Percentiles rank a stretch among this genome's conserved stretches.
These are phyloP conservation scores for Rotaria sp. DNA, from an alignment of 2,888 invertebrate genomes.

Conservation along the genomic window DNA sequence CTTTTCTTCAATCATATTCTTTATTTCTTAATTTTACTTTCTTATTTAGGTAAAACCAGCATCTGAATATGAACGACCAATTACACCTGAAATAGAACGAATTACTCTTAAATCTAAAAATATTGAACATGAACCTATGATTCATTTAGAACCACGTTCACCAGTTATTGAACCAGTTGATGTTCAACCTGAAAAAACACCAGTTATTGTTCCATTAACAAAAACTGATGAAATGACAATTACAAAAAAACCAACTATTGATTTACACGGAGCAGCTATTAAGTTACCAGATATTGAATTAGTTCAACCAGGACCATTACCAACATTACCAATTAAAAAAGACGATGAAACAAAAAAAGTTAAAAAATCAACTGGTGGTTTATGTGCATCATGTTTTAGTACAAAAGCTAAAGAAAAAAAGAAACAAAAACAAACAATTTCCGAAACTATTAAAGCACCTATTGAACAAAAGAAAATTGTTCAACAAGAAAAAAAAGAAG, in stretches of 20 bases:
- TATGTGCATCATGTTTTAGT: slow-evolving; percentile 24
- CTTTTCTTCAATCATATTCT: no score
- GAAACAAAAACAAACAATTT: not conserved
- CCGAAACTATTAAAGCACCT: not conserved
- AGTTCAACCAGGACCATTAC: not conserved
- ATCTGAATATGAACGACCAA: not conserved
- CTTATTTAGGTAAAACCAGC: not conserved
- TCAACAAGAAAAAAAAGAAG: not conserved
- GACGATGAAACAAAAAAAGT: not conserved
- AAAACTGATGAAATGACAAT: not conserved
- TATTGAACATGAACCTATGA: not conserved
- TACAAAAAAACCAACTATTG: not conserved
- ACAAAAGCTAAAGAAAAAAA: not conserved
- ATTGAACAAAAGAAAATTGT: not conserved
- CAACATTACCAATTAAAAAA: not conserved
- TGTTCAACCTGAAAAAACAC: not conserved
- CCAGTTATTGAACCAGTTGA: not conserved
- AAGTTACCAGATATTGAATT: not conserved
- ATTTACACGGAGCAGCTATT: not conserved
- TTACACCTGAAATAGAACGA: not conserved
- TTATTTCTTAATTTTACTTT: not conserved
- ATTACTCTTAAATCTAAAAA: not conserved
- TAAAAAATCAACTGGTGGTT: not conserved
- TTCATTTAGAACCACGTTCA: not conserved
- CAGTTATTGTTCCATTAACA: not conserved